Evolutionary conservation across 37 sponge, comb jelly and placozoan genomes (phyloP), one percentile per base, ranked within the genome.

Genomic region (Ephydatia muelleri): DNA sequence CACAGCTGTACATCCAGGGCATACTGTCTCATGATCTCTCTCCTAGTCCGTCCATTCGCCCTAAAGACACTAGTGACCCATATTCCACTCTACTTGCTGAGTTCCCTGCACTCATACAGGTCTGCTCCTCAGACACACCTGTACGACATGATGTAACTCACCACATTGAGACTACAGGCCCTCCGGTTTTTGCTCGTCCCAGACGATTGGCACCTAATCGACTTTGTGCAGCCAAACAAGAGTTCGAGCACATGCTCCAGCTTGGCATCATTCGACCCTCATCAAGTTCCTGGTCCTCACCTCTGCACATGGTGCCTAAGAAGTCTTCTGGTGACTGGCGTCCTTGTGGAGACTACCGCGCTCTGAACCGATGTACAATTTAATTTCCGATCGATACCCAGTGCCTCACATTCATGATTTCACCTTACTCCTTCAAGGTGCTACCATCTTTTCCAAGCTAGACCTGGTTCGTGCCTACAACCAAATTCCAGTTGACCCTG

Each of bases 351-450:
- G n/a, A n/a, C n/a, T n/a, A n/a, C n/a, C n/a, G n/a, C n/a, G n/a
- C 72, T 34, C 80, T 86, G 32, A 84, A 84, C 69, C 69, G 49
- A 11, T 14, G 21, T 40, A 67, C 91, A 16, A 29, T 65, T 4
- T 83, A 86, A 27, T 80, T 83, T 70, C 43, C 89, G 85, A 25
- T 80, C 78, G n/a, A n/a, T n/a, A n/a, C n/a, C n/a, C n/a, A n/a
- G n/a, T n/a, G n/a, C n/a, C n/a, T n/a, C n/a, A n/a, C 80, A 75
- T 84, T 4, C 89, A 89, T 0, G 84, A 89, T 31, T 90, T 90
- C n/a, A 47, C 82, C 2, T 35, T 82, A 5, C 30, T 78, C 32
- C 83, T 86, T 0, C 85, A 84, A 3, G 85, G 90, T 25, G 40
- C 83, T 66, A 91, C 81, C 29, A 39, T 91, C 16, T 91, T 91